Conservation (phyloP, 2,888 invertebrate species). For the Temnothorax unifasciatus region DNA sequence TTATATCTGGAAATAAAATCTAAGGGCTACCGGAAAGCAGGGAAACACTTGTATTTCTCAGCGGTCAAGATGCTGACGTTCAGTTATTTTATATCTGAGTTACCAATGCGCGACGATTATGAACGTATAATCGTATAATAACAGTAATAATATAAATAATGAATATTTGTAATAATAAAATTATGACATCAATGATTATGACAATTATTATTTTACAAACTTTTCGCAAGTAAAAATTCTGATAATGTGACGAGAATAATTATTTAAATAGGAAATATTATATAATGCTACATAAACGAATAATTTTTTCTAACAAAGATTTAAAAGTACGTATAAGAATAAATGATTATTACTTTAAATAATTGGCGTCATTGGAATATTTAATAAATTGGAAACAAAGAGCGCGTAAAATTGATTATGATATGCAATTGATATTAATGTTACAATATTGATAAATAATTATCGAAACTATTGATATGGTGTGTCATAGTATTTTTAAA, state of each 20-base stretch:
- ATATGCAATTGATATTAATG: neutral
- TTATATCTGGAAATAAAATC: conserved; percentile 60
- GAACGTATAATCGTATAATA: neutral
- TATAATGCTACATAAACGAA: neutral
- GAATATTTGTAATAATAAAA: neutral
- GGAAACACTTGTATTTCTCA: conserved; percentile 5
- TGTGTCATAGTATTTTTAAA: neutral
- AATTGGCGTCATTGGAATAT: neutral
- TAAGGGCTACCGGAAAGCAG: conserved; percentile 28
- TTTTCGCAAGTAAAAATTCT: neutral
- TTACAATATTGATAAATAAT: conserved; percentile 1
- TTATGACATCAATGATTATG: neutral
- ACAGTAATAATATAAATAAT: neutral
- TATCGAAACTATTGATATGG: neutral
- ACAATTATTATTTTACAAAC: neutral
- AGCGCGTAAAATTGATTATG: neutral
- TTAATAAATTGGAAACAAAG: neutral
- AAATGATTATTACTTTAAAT: neutral
- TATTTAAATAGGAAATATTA: neutral
- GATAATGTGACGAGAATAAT: neutral
- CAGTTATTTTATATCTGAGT: conserved; percentile 1
- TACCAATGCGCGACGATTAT: neutral
- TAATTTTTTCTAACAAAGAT: neutral
- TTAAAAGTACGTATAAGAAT: neutral
- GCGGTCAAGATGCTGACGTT: neutral